Evolutionary conservation across 2,888 invertebrate species (phyloP), one percentile per base, ranked within the genome.

Genomic region (Drosophila mayaguana): DNA sequence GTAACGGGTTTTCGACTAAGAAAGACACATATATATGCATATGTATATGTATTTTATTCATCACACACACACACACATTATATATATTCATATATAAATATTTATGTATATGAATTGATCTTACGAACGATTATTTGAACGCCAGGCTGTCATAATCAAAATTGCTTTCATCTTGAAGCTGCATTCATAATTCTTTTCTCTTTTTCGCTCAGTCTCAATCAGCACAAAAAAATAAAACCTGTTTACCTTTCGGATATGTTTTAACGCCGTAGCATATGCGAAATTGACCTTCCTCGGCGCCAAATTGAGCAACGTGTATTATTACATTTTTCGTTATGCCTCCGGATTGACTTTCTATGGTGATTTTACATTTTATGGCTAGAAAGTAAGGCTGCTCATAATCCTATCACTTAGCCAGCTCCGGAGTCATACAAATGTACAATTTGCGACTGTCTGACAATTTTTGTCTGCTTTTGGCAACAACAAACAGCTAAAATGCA

Each of bases 311-410:
- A 53, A 40, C 20, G 56, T 32, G 61, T 32, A 42, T 55, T 32
- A 42, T 75, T 75, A 55, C 50, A 61, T 60, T 80, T 80, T 75
- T 60, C 67, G 66, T 68, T 75, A 68, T 63, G 55, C 42, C 51
- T 45, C 56, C 70, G 43, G 63, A 25, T 53, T 66, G 83, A 83
- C 83, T 83, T 83, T 86, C 86, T 83, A 86, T 79, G 79, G 71
- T 77, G 72, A 83, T 86, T 83, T 79, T 60, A 68, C 68, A 69
- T 70, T 79, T 86, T 78, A 83, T 72, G 75, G 69, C 80, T 84
- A 87, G 83, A 87, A 83, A 83, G 83, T 83, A 28, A 42, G 40
- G 54, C 54, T 18, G 54, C 34, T 43, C 75, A 75, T 73, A 82
- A 72, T 54, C 73, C 78, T 67, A 81, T 75, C 63, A 65, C 61